A percentile compares a stretch with the other conserved stretches of the same genome.
These are phyloP conservation scores for Drosophila gunungcola DNA, from an alignment of 1,140 invertebrate genomes.

Conservation along the genomic window DNA sequence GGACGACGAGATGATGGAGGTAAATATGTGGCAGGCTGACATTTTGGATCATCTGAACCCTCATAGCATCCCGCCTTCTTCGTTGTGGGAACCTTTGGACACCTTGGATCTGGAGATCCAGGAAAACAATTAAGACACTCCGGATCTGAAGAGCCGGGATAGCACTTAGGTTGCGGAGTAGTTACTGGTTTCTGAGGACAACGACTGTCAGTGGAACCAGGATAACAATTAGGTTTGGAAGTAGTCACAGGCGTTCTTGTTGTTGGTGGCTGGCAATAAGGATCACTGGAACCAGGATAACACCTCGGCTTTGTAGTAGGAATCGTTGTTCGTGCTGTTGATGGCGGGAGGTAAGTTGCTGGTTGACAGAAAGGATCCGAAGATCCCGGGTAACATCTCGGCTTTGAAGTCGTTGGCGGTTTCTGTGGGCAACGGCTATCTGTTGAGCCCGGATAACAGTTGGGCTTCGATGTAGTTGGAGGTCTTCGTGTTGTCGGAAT, in stretches of 20 bases:
- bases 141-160: constrained; percentile 67
- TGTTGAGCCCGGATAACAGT: constrained; percentile 30
- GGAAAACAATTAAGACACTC: constrained; percentile 38
- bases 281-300: constrained; percentile 44
- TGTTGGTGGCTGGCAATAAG: constrained; percentile 14
- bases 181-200: constrained; percentile 43
- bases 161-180: constrained; percentile 50
- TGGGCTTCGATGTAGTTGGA: constrained; percentile 25
- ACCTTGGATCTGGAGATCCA: constrained; percentile 70
- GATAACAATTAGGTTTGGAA: constrained; percentile 72
- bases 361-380: constrained; percentile 27
- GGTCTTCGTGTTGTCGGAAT: constrained; percentile 33
- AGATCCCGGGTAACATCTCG: constrained; percentile 48
- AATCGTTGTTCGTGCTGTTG: background rate
- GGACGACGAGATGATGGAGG: constrained; percentile 24
- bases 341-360: constrained; percentile 20
- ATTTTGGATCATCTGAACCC: constrained; percentile 52
- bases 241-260: constrained; percentile 26
- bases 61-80: constrained; percentile 58
- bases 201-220: constrained; percentile 59
- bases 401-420: constrained; percentile 15
- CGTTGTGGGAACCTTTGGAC: constrained; percentile 81
- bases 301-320: constrained; percentile 26
- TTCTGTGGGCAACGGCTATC: constrained; percentile 28
- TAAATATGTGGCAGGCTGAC: constrained; percentile 51